Conservation (phyloP, 2,797 vertebrate species). For the Pipistrellus pipistrellus region DNA sequence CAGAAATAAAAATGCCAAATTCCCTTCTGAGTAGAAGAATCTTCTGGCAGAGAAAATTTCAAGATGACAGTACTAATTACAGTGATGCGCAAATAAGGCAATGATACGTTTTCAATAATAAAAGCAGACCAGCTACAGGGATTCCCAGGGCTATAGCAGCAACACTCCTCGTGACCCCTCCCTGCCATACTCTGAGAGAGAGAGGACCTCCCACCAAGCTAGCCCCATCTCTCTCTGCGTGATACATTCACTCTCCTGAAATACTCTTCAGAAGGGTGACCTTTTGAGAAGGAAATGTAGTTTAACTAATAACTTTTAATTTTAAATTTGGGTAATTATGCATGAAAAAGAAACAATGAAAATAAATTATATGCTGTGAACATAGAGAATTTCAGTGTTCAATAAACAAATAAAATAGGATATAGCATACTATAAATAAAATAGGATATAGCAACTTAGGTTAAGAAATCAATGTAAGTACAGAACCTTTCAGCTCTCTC, state of each 20-base stretch:
- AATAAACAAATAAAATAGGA: background rate
- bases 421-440: background rate
- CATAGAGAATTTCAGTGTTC: background rate
- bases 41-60: background rate
- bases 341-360: slow-evolving; percentile 28
- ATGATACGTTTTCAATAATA: background rate
- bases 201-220: background rate
- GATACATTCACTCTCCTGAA: background rate
- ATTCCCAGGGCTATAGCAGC: background rate
- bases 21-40: slow-evolving; percentile 6
- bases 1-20: background rate
- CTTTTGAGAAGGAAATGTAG: background rate
- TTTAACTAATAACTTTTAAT: background rate
- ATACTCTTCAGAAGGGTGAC: background rate
- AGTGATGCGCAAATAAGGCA: slow-evolving; percentile 45
- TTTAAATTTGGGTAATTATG: background rate
- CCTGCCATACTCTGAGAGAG: background rate
- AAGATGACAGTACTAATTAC: background rate
- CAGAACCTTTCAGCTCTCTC: background rate
- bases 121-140: background rate
- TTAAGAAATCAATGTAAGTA: background rate
- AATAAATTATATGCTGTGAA: background rate
- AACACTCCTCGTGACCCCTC: background rate
- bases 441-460: background rate
- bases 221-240: background rate